These are phyloP conservation scores for Natator depressus DNA, from an alignment of 2,113 vertebrate species.

Conservation along the genomic window DNA sequence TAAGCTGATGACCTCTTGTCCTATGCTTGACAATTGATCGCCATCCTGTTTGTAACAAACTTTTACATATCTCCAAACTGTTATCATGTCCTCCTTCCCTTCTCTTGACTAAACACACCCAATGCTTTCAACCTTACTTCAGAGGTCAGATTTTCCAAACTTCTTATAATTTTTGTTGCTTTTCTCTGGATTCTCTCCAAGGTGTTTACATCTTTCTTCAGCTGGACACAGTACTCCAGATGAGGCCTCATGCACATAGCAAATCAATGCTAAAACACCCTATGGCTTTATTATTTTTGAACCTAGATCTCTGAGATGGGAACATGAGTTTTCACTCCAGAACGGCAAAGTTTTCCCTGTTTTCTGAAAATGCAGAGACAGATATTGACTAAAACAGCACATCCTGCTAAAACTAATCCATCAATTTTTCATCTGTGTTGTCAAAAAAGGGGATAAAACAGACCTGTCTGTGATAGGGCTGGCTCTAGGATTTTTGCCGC, in stretches of 20 bases:
- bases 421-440: not conserved
- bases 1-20: not conserved
- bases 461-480: not conserved
- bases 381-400: fast-evolving
- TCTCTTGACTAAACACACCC: not conserved
- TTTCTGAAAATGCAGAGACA: not conserved
- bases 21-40: not conserved
- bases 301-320: not conserved
- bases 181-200: not conserved
- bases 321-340: not conserved
- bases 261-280: fast-evolving
- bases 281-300: not conserved
- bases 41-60: no score
- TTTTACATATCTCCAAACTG: not conserved
- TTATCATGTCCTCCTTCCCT: not conserved
- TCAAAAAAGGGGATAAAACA: not conserved
- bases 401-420: not conserved
- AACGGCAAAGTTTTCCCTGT: not conserved
- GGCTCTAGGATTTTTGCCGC: no score
- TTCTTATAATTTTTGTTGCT: not conserved
- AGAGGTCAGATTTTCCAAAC: not conserved
- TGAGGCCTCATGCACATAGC: not conserved
- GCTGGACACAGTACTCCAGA: not conserved
- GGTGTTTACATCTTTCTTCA: not conserved
- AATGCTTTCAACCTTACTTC: not conserved